Conservation (phyloP, 2,113 vertebrate species). For the Perognathus longimembris region DNA sequence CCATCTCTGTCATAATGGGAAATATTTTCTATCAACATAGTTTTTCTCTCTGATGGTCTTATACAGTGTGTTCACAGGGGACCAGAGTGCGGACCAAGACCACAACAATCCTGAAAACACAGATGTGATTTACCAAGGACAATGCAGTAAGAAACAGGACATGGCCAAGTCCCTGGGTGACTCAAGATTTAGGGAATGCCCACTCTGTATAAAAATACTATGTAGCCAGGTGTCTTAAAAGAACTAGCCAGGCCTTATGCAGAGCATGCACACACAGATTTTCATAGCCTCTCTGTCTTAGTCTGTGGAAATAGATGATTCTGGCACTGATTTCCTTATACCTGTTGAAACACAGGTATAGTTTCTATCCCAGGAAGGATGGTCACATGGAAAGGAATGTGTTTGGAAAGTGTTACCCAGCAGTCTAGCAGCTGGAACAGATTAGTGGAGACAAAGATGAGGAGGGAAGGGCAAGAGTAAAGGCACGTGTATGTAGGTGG, state of each 20-base stretch:
- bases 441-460: not conserved
- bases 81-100: not conserved
- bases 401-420: not conserved
- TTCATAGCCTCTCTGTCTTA: not conserved
- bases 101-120: not conserved
- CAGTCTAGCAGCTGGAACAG: not conserved
- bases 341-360: not conserved
- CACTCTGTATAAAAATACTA: not conserved
- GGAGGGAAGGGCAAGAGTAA: not conserved
- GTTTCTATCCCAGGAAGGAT: conserved; percentile 5
- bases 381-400: too few relatives aligned
- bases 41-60: not conserved
- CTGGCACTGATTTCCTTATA: not conserved
- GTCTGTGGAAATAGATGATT: not conserved
- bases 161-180: not conserved
- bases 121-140: not conserved
- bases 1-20: not conserved
- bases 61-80: not conserved
- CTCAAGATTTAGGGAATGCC: not conserved
- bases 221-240: not conserved
- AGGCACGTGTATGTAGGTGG: rapidly evolving
- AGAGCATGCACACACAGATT: not conserved
- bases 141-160: not conserved
- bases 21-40: conserved; percentile 18
- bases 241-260: not conserved